phyloP scores from a whole-genome alignment of 2,888 invertebrate genomes.

The Ectemnius continuus region DNA sequence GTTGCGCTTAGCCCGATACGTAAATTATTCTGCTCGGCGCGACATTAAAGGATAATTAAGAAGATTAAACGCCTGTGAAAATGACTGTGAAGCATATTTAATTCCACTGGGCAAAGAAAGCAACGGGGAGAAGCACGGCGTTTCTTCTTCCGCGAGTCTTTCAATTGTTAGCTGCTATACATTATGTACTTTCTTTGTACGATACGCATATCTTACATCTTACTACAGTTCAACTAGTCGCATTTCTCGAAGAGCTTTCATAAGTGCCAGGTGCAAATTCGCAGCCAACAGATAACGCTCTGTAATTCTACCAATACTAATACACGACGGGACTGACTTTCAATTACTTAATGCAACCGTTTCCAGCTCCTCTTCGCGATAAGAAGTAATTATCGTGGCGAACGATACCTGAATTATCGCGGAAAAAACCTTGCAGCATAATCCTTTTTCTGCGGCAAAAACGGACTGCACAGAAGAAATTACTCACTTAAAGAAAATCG shows the following conservation, averaged over 20 bases:
- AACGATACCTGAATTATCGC: slow-evolving; percentile 41
- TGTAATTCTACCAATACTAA: slow-evolving; percentile 19
- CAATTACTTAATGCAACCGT: slow-evolving; percentile 32
- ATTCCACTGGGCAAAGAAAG: too few relatives aligned
- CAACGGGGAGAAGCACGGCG: too few relatives aligned
- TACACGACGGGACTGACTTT: slow-evolving; percentile 4
- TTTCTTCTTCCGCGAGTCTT: too few relatives aligned
- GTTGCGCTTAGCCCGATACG: slow-evolving; percentile 17
- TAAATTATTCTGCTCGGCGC: slow-evolving; percentile 30
- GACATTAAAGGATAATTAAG: slow-evolving; percentile 52
- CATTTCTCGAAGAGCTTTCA: too few relatives aligned
- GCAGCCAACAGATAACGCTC: not conserved
- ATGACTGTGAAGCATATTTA: slow-evolving; percentile 12
- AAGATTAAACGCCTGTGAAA: slow-evolving; percentile 33
- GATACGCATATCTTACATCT: too few relatives aligned
- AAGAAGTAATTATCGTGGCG: slow-evolving; percentile 50
- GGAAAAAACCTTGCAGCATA: slow-evolving; percentile 24
- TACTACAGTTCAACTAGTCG: too few relatives aligned
- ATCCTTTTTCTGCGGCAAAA: slow-evolving; percentile 37
- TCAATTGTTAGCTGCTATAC: too few relatives aligned
- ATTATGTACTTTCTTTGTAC: too few relatives aligned
- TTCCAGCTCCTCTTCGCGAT: slow-evolving; percentile 34
- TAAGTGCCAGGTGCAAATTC: too few relatives aligned
- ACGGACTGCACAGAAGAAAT: slow-evolving; percentile 29
- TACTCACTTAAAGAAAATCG: slow-evolving; percentile 27